Evolutionary conservation across 2,888 invertebrate genomes (phyloP).

Genomic region (Andrena fulva): DNA sequence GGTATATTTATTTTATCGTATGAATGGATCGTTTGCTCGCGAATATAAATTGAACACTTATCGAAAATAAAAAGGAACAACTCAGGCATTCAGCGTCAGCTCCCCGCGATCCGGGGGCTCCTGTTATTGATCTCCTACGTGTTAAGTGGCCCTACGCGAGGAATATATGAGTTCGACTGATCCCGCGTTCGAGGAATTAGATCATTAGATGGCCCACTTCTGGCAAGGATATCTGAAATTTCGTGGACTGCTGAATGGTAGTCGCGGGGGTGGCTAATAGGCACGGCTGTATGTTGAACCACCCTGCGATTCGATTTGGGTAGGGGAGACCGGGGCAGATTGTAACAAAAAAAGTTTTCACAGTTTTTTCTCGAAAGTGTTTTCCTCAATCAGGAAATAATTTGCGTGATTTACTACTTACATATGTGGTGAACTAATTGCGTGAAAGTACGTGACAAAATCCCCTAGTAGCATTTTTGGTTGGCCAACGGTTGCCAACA

Average conservation of each 20-base stretch:
- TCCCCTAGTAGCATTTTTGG: no score
- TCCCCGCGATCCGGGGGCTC: neutral
- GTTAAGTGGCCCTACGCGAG: constrained; percentile 2
- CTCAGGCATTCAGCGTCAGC: neutral
- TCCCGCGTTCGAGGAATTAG: neutral
- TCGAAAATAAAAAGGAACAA: constrained; percentile 37
- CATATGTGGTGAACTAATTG: no score
- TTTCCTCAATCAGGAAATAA: no score
- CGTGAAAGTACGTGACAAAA: no score
- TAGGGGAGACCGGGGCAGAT: no score
- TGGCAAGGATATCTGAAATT: neutral
- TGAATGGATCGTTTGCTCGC: constrained; percentile 9
- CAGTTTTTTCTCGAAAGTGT: no score
- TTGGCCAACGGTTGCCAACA: no score
- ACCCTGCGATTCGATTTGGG: no score
- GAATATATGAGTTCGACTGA: neutral
- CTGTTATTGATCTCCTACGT: constrained; percentile 21
- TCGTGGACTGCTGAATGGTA: neutral
- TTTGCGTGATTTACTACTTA: no score
- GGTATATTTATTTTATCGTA: constrained; percentile 55
- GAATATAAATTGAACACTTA: constrained; percentile 56
- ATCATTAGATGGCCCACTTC: neutral
- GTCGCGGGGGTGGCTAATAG: neutral
- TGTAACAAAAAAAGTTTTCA: no score
- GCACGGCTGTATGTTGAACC: no score